Conservation (phyloP, 1,140 invertebrate genomes). For the Tetraneura akinire region DNA sequence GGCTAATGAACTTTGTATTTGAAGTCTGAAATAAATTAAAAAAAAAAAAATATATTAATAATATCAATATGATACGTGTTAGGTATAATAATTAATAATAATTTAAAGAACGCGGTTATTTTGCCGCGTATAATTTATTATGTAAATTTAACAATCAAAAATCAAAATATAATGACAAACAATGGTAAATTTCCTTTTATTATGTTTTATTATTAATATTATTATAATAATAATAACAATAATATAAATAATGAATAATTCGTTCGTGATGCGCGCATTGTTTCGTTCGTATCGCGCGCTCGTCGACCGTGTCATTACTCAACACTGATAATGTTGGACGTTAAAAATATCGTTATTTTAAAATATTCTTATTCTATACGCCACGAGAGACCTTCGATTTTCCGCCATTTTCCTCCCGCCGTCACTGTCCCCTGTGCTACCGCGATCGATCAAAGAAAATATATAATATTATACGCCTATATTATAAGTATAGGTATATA, state of each 20-base stretch:
- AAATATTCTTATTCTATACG: too few species aligned
- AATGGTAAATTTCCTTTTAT: not conserved
- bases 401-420: too few species aligned
- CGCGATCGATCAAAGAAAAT: constrained; percentile 4
- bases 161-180: not conserved
- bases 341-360: not conserved
- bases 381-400: constrained; percentile 16
- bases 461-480: too few species aligned
- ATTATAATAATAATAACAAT: too few species aligned
- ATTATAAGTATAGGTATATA: too few species aligned
- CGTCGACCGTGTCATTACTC: not conserved
- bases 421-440: too few species aligned
- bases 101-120: too few species aligned
- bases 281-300: not conserved
- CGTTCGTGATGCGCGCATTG: not conserved
- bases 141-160: not conserved
- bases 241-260: too few species aligned
- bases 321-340: constrained; percentile 23
- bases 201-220: too few species aligned
- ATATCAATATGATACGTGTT: not conserved
- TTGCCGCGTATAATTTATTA: not conserved
- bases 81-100: too few species aligned
- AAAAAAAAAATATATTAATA: not conserved
- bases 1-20: too few species aligned
- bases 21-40: too few species aligned